Evolutionary conservation across 2,888 invertebrate genomes (phyloP).

Genomic region (Anthophora plumipes): DNA sequence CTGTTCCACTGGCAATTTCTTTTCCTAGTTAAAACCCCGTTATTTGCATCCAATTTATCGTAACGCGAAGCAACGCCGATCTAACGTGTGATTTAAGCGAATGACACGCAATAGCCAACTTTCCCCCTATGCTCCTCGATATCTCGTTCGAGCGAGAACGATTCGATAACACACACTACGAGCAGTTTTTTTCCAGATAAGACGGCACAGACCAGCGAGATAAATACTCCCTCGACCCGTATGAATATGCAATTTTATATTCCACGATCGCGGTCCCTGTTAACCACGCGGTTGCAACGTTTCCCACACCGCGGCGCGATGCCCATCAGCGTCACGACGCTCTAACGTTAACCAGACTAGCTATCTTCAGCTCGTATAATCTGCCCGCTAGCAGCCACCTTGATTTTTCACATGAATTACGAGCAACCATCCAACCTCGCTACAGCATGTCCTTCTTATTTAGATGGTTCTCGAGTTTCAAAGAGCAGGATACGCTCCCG

Average conservation of each 20-base stretch:
- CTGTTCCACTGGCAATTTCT: too few relatives aligned
- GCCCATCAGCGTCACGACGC: slow-evolving; percentile 27
- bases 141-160: slow-evolving; percentile 39
- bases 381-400: slow-evolving; percentile 28
- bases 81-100: not conserved
- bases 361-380: slow-evolving; percentile 49
- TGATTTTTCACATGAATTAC: slow-evolving; percentile 50
- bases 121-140: slow-evolving; percentile 12
- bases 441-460: slow-evolving; percentile 3
- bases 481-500: slow-evolving; percentile 5
- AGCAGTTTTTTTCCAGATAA: slow-evolving; percentile 39
- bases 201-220: slow-evolving; percentile 7
- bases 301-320: slow-evolving; percentile 6
- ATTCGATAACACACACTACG: slow-evolving; percentile 44
- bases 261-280: slow-evolving; percentile 10
- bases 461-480: slow-evolving; percentile 12
- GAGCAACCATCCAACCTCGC: not conserved
- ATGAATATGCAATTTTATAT: slow-evolving; percentile 66
- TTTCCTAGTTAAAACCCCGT: slow-evolving; percentile 9
- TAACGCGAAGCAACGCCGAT: not conserved
- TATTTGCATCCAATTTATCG: not conserved
- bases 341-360: slow-evolving; percentile 28
- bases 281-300: not conserved
- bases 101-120: not conserved
- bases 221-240: slow-evolving; percentile 25